Evolutionary conservation across 2,888 invertebrate species (phyloP).

Genomic region (Heteromurus nitidus): DNA sequence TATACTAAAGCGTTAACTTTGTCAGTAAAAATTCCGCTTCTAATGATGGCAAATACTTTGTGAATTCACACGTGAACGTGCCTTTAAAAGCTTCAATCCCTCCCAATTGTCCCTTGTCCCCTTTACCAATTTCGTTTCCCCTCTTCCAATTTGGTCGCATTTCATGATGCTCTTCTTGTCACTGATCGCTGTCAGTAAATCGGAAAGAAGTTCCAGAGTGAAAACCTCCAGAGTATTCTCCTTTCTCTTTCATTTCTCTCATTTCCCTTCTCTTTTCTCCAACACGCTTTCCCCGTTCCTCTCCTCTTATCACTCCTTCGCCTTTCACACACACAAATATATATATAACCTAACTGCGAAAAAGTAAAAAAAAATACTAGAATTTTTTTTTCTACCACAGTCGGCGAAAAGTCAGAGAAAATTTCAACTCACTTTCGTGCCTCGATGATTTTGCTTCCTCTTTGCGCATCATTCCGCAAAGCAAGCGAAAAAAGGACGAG

Average conservation of each 20-base stretch:
- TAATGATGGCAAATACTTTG: neutral
- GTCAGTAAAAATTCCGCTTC: neutral
- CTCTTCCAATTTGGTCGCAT: neutral
- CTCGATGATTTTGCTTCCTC: neutral
- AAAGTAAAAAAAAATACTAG: too few species aligned
- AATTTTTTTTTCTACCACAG: neutral
- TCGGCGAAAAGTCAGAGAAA: neutral
- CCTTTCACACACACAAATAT: too few species aligned
- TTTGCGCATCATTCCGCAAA: slow-evolving; percentile 4
- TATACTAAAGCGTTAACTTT: neutral
- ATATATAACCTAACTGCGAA: too few species aligned
- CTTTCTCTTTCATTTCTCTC: neutral
- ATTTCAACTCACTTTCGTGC: neutral
- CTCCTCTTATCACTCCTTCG: too few species aligned
- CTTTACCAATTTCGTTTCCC: neutral
- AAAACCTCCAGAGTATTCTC: too few species aligned
- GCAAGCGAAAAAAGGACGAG: neutral
- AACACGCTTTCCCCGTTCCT: neutral
- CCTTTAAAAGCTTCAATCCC: too few species aligned
- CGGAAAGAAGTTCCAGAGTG: neutral
- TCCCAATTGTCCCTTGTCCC: too few species aligned
- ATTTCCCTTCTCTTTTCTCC: neutral
- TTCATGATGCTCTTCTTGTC: neutral
- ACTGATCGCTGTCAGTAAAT: neutral
- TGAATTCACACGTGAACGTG: neutral